Evolutionary conservation across 2,113 vertebrate genomes (phyloP).

Genomic region (Sapayoa aenigma): DNA sequence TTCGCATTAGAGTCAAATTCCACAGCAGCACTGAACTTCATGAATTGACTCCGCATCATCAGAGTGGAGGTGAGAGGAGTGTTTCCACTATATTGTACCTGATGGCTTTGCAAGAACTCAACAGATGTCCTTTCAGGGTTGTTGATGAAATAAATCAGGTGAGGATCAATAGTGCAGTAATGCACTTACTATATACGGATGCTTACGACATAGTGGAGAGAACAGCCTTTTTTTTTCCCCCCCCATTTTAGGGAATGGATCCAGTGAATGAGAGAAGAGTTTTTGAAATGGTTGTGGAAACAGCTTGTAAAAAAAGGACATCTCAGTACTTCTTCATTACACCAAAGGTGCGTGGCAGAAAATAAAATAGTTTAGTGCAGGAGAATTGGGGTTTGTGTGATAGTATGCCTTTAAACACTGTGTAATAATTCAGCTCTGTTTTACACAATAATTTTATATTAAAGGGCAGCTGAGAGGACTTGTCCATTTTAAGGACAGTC

Average conservation of each 20-base stretch:
- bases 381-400: not conserved
- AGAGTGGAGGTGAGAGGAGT: conserved; percentile 95
- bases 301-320: conserved; percentile 86
- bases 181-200: not conserved
- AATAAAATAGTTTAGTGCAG: not conserved
- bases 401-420: not conserved
- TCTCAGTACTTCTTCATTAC: conserved; percentile 98
- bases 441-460: not conserved
- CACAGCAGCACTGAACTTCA: conserved; percentile 86
- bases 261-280: conserved; percentile 92
- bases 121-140: conserved; percentile 93
- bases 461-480: not conserved
- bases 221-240: not conserved
- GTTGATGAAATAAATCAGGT: conserved; percentile 99
- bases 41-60: conserved; percentile 88
- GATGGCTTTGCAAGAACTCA: conserved; percentile 96
- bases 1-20: conserved; percentile 94
- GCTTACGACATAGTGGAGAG: not conserved
- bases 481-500: not conserved
- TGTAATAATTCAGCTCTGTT: not conserved
- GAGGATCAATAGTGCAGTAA: not conserved
- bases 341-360: conserved; percentile 84
- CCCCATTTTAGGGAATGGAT: conserved; percentile 88
- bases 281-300: conserved; percentile 92
- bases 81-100: conserved; percentile 97